Conservation (phyloP, 2,888 invertebrate species). For the Gastrophysa polygoni region DNA sequence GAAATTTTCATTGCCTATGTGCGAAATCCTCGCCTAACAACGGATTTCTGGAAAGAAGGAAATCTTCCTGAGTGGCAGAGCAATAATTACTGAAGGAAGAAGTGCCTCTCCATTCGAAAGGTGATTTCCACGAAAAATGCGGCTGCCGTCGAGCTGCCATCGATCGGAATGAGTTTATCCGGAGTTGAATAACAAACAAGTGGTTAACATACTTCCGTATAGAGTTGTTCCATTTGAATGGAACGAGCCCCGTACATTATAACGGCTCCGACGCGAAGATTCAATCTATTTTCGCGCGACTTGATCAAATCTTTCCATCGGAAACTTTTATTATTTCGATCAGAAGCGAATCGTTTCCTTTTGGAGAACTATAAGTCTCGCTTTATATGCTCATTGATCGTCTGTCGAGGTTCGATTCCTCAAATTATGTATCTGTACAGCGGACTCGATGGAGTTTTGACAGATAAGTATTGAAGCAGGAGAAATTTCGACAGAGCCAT, state of each 20-base stretch:
- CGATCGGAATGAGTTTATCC: slow-evolving; percentile 1
- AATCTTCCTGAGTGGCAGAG: background rate
- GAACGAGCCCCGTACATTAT: slow-evolving; percentile 20
- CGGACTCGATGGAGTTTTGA: no score
- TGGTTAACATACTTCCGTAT: slow-evolving; percentile 20
- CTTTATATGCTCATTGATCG: background rate
- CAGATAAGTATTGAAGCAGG: no score
- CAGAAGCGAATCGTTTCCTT: slow-evolving; percentile 20
- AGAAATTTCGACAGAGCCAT: no score
- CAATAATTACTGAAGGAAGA: slow-evolving; percentile 2
- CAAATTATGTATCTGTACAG: background rate
- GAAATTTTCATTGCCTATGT: no score
- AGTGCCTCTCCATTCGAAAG: background rate
- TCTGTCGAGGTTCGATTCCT: background rate
- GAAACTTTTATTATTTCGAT: slow-evolving; percentile 30
- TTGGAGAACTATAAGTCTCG: slow-evolving; percentile 1
- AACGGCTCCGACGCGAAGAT: slow-evolving; percentile 17
- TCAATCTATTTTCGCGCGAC: slow-evolving; percentile 17
- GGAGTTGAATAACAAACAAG: slow-evolving; percentile 18
- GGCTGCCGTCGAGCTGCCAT: background rate
- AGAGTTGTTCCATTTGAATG: slow-evolving; percentile 21
- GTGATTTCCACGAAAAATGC: slow-evolving; percentile 4
- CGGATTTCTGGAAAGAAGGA: background rate
- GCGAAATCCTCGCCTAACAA: no score
- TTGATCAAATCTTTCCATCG: slow-evolving; percentile 24